Evolutionary conservation across 2,797 vertebrate genomes (phyloP), one percentile per base, ranked within the genome.

Genomic region (Alectoris magna): DNA sequence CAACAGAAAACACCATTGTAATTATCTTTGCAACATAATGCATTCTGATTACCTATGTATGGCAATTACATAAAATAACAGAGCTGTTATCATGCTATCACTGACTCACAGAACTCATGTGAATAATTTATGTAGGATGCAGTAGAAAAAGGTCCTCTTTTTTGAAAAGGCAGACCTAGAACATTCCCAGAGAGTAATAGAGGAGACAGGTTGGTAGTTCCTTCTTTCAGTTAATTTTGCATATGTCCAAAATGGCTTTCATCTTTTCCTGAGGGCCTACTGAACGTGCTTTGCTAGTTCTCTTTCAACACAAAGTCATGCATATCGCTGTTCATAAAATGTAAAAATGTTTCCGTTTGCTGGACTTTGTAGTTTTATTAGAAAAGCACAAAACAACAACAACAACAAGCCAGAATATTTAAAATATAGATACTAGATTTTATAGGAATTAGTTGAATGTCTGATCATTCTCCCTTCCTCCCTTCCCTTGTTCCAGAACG

Each of bases 51-150:
- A 89, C 87, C 76, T 92, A 34, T 84, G 43, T 90, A 55, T 15
- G 71, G 74, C 95, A 91, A 95, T 95, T 94, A 94, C 76, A 91
- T 78, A 96, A 96, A 96, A 97, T 93, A 91, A 84, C 77, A 84
- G 60, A 92, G 81, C 67, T 94, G 62, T 70, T 88, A 91, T n/a
- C 27, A 14, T 95, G 76, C 73, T 78, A 82, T 77, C 83, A 85
- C 62, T 75, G 88, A 94, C 44, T 94, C 60, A 88, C 55, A 83
- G 88, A 93, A 75, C 87, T 94, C 73, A 49, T 36, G 73, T 69
- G 91, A 68, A 94, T 80, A 92, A 95, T 94, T 76, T 70, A 87
- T 73, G 58, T 49, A 51, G 58, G 86, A 91, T 77, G 55, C 94
- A 96, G 59, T 49, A 67, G 82, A 64, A 79, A 80, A 89, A 36